Percentiles rank a stretch among this genome's conserved stretches.
phyloP scores from a whole-genome alignment of 2,888 invertebrate genomes.

The Yponomeuta sedellus region DNA sequence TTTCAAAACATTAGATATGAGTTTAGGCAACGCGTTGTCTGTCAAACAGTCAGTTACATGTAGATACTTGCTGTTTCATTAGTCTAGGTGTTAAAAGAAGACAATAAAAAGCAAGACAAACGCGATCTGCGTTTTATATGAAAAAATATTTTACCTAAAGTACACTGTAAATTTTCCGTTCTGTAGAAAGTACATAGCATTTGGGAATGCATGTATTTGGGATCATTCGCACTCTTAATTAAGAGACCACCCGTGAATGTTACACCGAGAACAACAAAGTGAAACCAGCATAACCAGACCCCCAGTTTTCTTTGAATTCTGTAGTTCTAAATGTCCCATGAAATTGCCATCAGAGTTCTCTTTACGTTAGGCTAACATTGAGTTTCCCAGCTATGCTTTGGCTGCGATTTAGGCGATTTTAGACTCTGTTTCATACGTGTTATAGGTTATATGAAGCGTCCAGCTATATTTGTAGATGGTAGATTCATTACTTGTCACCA shows the following conservation, averaged over 20 bases:
- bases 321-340: conserved; percentile 14
- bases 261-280: conserved; percentile 36
- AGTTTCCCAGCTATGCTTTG: conserved; percentile 18
- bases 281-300: conserved; percentile 44
- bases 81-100: no score
- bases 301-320: conserved; percentile 15
- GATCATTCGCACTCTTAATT: conserved; percentile 69
- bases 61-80: no score
- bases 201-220: no score
- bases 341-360: conserved; percentile 38
- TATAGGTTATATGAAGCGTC: neutral
- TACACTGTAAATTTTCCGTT: no score
- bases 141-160: no score
- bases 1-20: no score
- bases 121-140: no score
- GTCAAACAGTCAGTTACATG: no score
- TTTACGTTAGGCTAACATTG: conserved; percentile 35
- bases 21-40: no score
- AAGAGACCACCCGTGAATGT: conserved; percentile 43
- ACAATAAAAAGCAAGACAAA: no score
- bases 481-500: conserved; percentile 58
- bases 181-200: no score
- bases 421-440: neutral
- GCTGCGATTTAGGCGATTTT: neutral
- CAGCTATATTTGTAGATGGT: conserved; percentile 22